phyloP scores from a whole-genome alignment of 2,888 invertebrate genomes.

The Melanargia galathea region DNA sequence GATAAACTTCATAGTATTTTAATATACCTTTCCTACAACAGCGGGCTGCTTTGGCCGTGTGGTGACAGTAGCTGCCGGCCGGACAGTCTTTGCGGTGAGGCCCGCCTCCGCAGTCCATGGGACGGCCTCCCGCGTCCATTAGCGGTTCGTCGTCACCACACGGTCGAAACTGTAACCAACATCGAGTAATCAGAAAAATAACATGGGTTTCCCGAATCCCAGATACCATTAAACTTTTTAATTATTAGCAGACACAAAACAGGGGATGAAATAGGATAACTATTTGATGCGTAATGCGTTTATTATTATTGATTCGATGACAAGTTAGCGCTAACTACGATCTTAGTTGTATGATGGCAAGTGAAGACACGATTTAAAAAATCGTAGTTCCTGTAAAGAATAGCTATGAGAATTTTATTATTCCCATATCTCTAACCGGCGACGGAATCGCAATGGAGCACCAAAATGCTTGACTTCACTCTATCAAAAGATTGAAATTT shows the following conservation, averaged over 20 bases:
- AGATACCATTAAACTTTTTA: not conserved
- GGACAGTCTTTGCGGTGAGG: slow-evolving; percentile 91
- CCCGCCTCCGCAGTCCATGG: slow-evolving; percentile 91
- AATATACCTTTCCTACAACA: slow-evolving; percentile 90
- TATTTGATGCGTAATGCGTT: not conserved
- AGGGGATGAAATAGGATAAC: not conserved
- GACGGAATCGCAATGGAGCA: too few relatives aligned
- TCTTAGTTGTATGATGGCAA: not conserved
- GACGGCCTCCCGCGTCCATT: slow-evolving; percentile 85
- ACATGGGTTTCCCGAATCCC: not conserved
- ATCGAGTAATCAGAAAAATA: not conserved
- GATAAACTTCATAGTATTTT: too few relatives aligned
- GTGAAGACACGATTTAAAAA: not conserved
- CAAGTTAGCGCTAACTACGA: not conserved
- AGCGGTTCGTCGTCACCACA: slow-evolving; percentile 92
- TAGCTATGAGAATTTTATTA: too few relatives aligned
- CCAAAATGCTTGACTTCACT: not conserved
- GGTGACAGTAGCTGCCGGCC: slow-evolving; percentile 92
- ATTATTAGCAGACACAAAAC: not conserved
- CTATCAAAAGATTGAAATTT: not conserved
- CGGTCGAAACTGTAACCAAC: slow-evolving; percentile 77
- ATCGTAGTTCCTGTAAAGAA: too few relatives aligned
- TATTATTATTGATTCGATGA: not conserved
- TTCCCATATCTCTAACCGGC: too few relatives aligned
- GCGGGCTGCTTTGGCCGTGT: slow-evolving; percentile 89